phyloP scores from a whole-genome alignment of 1,140 invertebrate genomes.

The Lasioglossum baleicum region DNA sequence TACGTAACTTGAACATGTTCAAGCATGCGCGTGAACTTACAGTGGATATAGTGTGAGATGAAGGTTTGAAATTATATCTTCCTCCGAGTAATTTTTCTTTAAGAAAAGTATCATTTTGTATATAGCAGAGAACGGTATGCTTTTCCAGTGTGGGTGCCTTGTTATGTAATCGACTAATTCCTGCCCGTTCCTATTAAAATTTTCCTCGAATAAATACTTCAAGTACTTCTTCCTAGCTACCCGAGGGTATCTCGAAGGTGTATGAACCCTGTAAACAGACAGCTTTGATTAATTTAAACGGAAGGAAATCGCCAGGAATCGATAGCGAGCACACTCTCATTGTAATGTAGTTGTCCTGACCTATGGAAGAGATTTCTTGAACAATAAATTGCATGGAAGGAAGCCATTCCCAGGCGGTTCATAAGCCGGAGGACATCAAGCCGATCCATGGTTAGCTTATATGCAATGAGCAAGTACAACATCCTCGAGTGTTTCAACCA shows the following conservation, averaged over 20 bases:
- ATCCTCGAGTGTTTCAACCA: slow-evolving; percentile 80
- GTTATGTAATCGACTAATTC: slow-evolving; percentile 73
- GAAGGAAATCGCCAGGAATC: neutral
- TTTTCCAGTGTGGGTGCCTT: slow-evolving; percentile 80
- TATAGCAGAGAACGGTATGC: slow-evolving; percentile 79
- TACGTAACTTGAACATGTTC: no score
- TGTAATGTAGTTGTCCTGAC: neutral
- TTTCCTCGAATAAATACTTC: slow-evolving; percentile 65
- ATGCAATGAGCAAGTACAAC: slow-evolving; percentile 78
- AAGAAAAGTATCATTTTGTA: slow-evolving; percentile 78
- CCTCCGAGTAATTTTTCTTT: slow-evolving; percentile 72
- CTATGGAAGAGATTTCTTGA: neutral
- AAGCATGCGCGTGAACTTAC: slow-evolving; percentile 21
- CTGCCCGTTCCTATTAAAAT: slow-evolving; percentile 61
- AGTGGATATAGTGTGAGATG: slow-evolving; percentile 67
- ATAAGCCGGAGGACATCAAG: slow-evolving; percentile 74
- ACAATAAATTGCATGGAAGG: slow-evolving; percentile 57
- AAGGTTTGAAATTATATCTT: slow-evolving; percentile 81
- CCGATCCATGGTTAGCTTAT: slow-evolving; percentile 75
- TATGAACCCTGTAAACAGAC: slow-evolving; percentile 52
- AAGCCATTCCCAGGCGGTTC: slow-evolving; percentile 75
- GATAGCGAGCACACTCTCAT: no score
- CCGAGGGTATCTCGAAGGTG: slow-evolving; percentile 25
- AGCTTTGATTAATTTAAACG: slow-evolving; percentile 13
- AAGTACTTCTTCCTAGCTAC: slow-evolving; percentile 72